These are phyloP conservation scores for Ischnus inquisitorius DNA, from an alignment of 2,888 invertebrate genomes.

Conservation along the genomic window DNA sequence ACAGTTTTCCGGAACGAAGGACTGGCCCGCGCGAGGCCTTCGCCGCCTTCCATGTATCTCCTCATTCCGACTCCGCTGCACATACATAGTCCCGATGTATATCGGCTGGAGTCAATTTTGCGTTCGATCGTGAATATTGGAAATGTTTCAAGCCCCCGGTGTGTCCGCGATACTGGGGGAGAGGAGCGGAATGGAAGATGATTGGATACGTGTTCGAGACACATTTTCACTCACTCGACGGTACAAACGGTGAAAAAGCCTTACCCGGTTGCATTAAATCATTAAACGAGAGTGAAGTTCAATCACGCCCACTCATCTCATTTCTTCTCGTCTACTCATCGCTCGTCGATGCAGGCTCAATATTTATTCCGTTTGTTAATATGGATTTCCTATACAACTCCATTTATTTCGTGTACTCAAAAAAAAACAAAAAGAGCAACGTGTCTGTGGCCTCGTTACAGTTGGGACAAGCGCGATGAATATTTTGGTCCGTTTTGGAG, in stretches of 20 bases:
- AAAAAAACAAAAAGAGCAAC: not conserved
- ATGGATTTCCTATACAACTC: slow-evolving; percentile 31
- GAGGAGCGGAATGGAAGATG: slow-evolving; percentile 13
- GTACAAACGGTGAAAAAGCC: slow-evolving; percentile 16
- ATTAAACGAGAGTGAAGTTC: slow-evolving; percentile 78
- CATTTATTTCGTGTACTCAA: slow-evolving; percentile 17
- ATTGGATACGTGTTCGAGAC: slow-evolving; percentile 64
- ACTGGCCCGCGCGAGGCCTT: slow-evolving; percentile 48
- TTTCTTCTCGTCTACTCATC: slow-evolving; percentile 54
- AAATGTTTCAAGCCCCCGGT: slow-evolving; percentile 49
- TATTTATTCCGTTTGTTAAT: slow-evolving; percentile 41
- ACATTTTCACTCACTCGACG: slow-evolving; percentile 36
- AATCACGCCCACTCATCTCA: slow-evolving; percentile 74
- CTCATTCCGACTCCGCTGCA: not conserved
- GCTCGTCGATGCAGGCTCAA: slow-evolving; percentile 18
- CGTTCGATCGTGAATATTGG: slow-evolving; percentile 65
- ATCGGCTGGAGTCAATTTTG: slow-evolving; percentile 55
- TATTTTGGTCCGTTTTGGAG: not conserved
- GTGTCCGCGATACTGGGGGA: slow-evolving; percentile 25
- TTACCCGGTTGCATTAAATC: slow-evolving; percentile 76
- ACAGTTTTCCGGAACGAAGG: slow-evolving; percentile 64
- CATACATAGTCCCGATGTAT: slow-evolving; percentile 3
- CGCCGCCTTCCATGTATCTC: slow-evolving; percentile 29
- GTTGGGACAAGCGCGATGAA: not conserved
- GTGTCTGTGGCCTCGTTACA: slow-evolving; percentile 53